Evolutionary conservation across 2,797 vertebrate genomes (phyloP).

Genomic region (Otolemur crassicaudatus): DNA sequence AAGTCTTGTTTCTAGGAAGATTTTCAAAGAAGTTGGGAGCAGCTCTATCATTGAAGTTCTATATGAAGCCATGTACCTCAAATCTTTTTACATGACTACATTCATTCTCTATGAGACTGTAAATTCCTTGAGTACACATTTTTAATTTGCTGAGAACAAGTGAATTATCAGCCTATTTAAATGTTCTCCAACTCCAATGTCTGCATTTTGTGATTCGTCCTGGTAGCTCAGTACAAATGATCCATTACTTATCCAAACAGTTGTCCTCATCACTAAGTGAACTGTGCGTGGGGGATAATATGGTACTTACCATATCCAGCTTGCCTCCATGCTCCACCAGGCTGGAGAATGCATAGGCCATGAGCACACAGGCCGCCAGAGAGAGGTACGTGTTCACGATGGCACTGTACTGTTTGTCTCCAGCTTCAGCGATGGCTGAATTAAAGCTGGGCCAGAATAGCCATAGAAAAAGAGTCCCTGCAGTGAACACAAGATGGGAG

Average conservation of each 20-base stretch:
- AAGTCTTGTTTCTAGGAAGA: not conserved
- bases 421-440: constrained; percentile 91
- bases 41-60: not conserved
- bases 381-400: constrained; percentile 96
- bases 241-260: not conserved
- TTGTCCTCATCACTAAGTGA: not conserved
- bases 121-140: not conserved
- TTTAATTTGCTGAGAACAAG: not conserved
- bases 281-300: not conserved
- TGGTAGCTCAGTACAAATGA: not conserved
- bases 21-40: constrained; percentile 12
- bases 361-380: constrained; percentile 92
- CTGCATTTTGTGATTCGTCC: not conserved
- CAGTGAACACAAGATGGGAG: constrained; percentile 18
- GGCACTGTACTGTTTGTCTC: constrained; percentile 87
- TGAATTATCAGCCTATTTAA: not conserved
- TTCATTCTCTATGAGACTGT: not conserved
- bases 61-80: not conserved
- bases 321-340: constrained; percentile 93
- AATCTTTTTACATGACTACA: not conserved
- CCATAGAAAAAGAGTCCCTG: constrained; percentile 97
- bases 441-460: constrained; percentile 99
- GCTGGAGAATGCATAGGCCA: constrained; percentile 94
- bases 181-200: not conserved
- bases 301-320: constrained; percentile 93